phyloP scores from a whole-genome alignment of 2,113 vertebrate species.

The Mystacornis crossleyi region DNA sequence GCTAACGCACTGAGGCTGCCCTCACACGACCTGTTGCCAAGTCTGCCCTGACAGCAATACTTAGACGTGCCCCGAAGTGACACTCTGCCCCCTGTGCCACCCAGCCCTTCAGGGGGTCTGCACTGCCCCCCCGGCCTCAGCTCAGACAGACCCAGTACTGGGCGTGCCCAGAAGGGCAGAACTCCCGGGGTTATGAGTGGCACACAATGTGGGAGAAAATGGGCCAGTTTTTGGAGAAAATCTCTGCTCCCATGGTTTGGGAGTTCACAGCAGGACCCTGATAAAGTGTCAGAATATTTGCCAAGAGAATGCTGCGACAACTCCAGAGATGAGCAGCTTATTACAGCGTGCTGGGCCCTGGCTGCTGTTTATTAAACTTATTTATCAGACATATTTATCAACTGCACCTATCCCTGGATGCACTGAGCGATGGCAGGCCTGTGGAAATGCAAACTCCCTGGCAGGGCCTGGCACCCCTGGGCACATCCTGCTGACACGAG shows the following conservation, averaged over 20 bases:
- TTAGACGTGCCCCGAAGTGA: not conserved
- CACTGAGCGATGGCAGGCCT: not conserved
- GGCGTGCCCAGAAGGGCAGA: not conserved
- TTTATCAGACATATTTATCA: not conserved
- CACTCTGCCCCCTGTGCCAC: not conserved
- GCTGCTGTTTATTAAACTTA: not conserved
- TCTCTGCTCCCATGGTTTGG: not conserved
- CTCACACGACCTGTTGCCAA: not conserved
- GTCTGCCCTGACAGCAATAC: accelerated
- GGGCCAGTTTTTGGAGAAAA: not conserved
- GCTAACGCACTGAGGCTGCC: not conserved
- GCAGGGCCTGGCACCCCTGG: not conserved
- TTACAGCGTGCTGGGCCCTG: not conserved
- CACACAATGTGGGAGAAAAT: not conserved
- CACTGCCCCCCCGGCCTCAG: not conserved
- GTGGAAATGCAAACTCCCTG: not conserved
- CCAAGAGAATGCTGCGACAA: not conserved
- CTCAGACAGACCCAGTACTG: accelerated
- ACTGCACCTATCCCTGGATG: not conserved
- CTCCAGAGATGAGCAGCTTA: not conserved
- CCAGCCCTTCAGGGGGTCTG: not conserved
- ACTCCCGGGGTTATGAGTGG: not conserved
- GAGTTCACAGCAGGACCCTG: not conserved
- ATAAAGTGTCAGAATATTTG: not conserved
- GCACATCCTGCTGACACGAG: not conserved